Evolutionary conservation across 2,888 invertebrate species (phyloP), one percentile per base, ranked within the genome.

Genomic region (Bursaphelenchus okinawaensis): DNA sequence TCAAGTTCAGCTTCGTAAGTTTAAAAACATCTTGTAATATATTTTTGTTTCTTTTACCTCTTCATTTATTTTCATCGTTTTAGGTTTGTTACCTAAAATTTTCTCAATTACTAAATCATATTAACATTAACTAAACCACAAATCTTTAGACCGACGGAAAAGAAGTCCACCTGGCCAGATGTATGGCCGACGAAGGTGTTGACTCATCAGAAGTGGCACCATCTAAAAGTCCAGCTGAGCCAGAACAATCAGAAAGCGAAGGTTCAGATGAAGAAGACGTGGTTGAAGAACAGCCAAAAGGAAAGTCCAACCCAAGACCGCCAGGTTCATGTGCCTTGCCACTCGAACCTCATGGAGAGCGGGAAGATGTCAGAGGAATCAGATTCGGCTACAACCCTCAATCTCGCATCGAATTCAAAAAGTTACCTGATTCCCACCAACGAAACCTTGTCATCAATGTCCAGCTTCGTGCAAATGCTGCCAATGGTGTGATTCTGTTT

Each of bases 401-500:
- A 69, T 82, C 83, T 66, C 74, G 84, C 52, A 68, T 82, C n/a
- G 84, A 85, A 68, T 84, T 80, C 67, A 69, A 65, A 0, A 71
- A 58, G 4, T 67, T 83, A 19, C 82, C 83, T 4, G 74, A 73
- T 1, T 57, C 74, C 0, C 73, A 77, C 61, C 80, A 80, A 28
- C 71, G 68, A 57, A 77, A 66, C 70, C 71, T 58, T 83, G 89
- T 90, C 68, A 88, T 93, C 71, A 88, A 89, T 16, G 85, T 94
- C 9, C 87, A 89, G 7, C 88, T 96, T 84, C 89, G 90, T 71
- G 91, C 92, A 0, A 87, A 87, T 66, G 85, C 86, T n/a, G 86
- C 87, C 9, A 89, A 90, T 0, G 96, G 95, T 3, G 86, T 95
- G 22, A 84, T 98, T 54, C 86, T 92, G 2, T 90, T 92, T 81